phyloP scores from a whole-genome alignment of 2,797 vertebrate species.

The Taenioides sp. region DNA sequence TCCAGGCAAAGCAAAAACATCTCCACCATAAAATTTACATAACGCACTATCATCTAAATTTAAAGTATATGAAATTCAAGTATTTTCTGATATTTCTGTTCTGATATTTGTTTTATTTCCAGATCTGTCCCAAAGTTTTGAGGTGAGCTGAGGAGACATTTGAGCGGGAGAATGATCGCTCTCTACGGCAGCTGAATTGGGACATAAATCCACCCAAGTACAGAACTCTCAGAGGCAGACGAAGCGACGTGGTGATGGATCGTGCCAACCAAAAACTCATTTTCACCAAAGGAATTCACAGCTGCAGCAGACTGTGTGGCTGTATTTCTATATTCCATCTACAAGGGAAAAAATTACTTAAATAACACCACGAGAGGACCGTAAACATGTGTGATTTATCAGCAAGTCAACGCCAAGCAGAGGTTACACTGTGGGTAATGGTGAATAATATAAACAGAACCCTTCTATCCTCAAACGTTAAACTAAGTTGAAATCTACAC shows the following conservation, averaged over 20 bases:
- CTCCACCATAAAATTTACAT: too few relatives aligned
- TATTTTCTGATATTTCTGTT: neutral
- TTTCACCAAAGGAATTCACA: conserved; percentile 10
- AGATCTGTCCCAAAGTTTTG: neutral
- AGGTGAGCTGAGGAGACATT: conserved; percentile 4
- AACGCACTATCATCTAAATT: too few relatives aligned
- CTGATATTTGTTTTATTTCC: neutral
- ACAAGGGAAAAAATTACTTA: neutral
- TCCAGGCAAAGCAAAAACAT: too few relatives aligned
- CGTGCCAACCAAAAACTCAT: conserved; percentile 9
- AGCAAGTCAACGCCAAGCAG: neutral
- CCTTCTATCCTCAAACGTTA: neutral
- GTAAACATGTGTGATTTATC: conserved; percentile 10
- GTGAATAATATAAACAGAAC: neutral
- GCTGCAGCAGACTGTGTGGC: neutral
- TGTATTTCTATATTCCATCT: conserved; percentile 7
- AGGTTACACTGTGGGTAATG: neutral
- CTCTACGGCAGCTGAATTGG: conserved; percentile 2
- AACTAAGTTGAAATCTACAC: neutral
- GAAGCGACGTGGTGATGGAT: conserved; percentile 1
- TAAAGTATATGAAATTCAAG: too few relatives aligned
- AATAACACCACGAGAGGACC: neutral
- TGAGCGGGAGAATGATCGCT: conserved; percentile 5
- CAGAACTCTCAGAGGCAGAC: conserved; percentile 2
- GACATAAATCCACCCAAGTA: conserved; percentile 7